phyloP scores from a whole-genome alignment of 2,113 vertebrate species.

The Ginglymostoma cirratum region DNA sequence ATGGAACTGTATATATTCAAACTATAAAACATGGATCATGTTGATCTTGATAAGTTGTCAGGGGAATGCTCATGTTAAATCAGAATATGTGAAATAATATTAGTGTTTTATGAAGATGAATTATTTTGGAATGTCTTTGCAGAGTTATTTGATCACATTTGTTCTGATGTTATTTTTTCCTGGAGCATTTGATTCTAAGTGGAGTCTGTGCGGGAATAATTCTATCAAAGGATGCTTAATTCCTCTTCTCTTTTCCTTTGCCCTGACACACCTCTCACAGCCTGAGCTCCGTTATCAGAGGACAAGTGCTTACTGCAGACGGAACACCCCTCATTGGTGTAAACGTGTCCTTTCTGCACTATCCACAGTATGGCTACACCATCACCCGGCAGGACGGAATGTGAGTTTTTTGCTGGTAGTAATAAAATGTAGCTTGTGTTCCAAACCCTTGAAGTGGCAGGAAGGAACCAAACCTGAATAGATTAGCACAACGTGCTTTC shows the following conservation, averaged over 20 bases:
- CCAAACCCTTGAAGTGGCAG: neutral
- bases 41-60: conserved; percentile 44
- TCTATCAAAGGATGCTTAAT: neutral
- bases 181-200: neutral
- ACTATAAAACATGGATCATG: conserved; percentile 49
- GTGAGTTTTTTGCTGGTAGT: conserved; percentile 59
- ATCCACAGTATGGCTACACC: conserved; percentile 84
- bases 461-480: neutral
- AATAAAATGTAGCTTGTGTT: neutral
- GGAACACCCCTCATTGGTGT: conserved; percentile 95
- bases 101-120: conserved; percentile 48
- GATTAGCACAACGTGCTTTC: neutral
- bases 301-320: conserved; percentile 90
- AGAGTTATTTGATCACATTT: conserved; percentile 7
- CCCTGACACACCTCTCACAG: conserved; percentile 51
- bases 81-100: conserved; percentile 43
- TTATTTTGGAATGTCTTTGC: conserved; percentile 41
- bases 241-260: conserved; percentile 45
- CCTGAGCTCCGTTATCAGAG: conserved; percentile 87
- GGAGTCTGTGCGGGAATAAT: neutral
- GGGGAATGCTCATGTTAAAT: conserved; percentile 44
- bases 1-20: conserved; percentile 42
- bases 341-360: conserved; percentile 92
- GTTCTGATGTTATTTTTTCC: neutral
- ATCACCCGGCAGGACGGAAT: conserved; percentile 94